A percentile compares a stretch with the other conserved stretches of the same genome.
These are phyloP conservation scores for Drosophila paulistorum DNA, from an alignment of 1,140 invertebrate species.

Conservation along the genomic window DNA sequence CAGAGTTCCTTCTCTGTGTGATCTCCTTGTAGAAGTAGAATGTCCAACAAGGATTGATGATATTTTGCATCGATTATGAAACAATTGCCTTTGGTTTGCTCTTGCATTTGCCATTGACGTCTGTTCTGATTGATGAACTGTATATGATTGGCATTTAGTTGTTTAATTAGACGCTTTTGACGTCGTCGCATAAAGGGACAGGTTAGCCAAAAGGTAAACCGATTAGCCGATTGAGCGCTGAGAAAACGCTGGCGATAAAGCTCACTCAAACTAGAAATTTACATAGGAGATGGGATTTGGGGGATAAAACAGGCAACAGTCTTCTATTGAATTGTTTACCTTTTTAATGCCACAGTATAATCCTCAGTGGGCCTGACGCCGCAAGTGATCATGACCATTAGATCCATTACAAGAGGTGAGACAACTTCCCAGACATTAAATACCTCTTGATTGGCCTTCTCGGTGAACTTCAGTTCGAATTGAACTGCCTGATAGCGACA, in stretches of 20 bases:
- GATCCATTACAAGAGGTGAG: constrained; percentile 31
- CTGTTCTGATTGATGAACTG: constrained; percentile 27
- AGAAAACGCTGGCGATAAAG: constrained; percentile 61
- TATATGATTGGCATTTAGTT: constrained; percentile 46
- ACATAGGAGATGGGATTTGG: not conserved
- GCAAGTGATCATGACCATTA: constrained; percentile 45
- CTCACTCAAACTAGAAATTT: constrained; percentile 34
- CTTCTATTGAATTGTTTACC: constrained; percentile 32
- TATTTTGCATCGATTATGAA: constrained; percentile 20
- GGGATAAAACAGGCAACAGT: not conserved
- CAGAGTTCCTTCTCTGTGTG: constrained; percentile 30
- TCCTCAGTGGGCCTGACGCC: constrained; percentile 42
- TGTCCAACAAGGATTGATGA: constrained; percentile 44
- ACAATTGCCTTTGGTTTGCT: not conserved
- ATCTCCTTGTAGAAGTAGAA: constrained; percentile 15
- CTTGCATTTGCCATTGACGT: not conserved
- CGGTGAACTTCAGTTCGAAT: constrained; percentile 16
- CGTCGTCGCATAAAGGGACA: constrained; percentile 43
- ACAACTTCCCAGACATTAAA: constrained; percentile 31
- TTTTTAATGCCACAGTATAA: constrained; percentile 35
- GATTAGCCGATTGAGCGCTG: constrained; percentile 53
- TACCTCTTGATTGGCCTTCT: constrained; percentile 20
- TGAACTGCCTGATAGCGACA: constrained; percentile 29
- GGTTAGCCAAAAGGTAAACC: constrained; percentile 47
- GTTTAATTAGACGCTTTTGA: constrained; percentile 47